Base-by-base conservation (phyloP, 2,797 vertebrate genomes). In the Malacoctenus gilli region DNA sequence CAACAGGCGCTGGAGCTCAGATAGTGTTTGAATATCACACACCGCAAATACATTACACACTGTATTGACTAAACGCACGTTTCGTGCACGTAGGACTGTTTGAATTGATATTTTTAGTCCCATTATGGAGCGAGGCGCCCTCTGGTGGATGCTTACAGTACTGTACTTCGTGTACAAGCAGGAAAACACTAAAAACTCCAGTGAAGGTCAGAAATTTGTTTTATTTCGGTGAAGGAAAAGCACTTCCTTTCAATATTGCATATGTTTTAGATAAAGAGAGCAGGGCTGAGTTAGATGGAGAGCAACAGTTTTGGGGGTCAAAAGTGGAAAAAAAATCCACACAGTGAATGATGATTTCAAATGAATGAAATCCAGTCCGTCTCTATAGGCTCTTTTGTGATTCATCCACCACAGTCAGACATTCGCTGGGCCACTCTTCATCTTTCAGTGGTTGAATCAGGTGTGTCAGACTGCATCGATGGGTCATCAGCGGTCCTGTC, bases 101-200 rank as follows among this genome's bases (percentile, higher is more conserved):
- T 54, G 21, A 25, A 51, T 16, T 2, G n/a, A 21, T n/a, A n/a
- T n/a, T n/a, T 14, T 10, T 5, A 3, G 16, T 3, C 16, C 21
- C 4, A 11, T 58, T 25, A 10, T 13, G 31, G 21, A n/a, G 20
- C 14, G 54, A n/a, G 55, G 50, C 76, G 19, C 84, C 77, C 75
- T 62, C 85, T 85, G 42, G 61, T 85, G 87, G 82, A 58, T 1
- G 3, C 2, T 3, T 20, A 7, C 8, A 51, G 15, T 5, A 62
- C 56, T 31, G 5, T 20, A 58, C 8, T 15, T 30, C 47, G 11
- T 23, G 2, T 55, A 28, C 16, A 14, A 15, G 2, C 14, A 41
- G 12, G 48, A 53, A 39, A 49, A 4, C 3, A 21, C 1, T 4
- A 4, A 15, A 25, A 34, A 54, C 37, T 1, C 20, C 15, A 13